phyloP scores from a whole-genome alignment of 2,888 invertebrate species.

The Amaurobius ferox region DNA sequence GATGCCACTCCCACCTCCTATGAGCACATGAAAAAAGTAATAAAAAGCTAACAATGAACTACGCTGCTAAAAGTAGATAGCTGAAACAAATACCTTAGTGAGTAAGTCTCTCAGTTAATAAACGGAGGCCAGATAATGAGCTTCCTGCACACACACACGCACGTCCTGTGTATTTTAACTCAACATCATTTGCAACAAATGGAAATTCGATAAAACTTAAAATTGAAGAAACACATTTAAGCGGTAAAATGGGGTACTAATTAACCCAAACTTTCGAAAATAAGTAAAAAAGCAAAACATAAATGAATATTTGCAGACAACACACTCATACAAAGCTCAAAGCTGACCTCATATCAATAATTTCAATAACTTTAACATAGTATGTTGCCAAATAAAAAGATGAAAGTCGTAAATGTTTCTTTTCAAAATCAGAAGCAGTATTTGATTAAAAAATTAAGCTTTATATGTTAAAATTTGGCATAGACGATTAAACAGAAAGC shows the following conservation, averaged over 20 bases:
- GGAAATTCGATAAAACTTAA: conserved; percentile 16
- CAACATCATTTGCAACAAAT: conserved; percentile 35
- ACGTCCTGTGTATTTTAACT: conserved; percentile 64
- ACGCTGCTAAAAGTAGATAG: conserved; percentile 28
- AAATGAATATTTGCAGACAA: conserved; percentile 52
- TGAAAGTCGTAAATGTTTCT: background rate
- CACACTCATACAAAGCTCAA: conserved; percentile 61
- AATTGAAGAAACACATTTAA: conserved; percentile 29
- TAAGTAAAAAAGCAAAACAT: conserved; percentile 39
- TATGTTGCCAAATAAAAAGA: conserved; percentile 9
- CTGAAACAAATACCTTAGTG: conserved; percentile 56
- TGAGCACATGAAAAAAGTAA: conserved; percentile 7
- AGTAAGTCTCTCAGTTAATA: conserved; percentile 61
- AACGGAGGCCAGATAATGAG: conserved; percentile 61
- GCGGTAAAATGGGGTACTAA: background rate
- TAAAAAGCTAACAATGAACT: conserved; percentile 12
- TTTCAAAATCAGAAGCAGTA: too few species aligned
- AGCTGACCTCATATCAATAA: conserved; percentile 71
- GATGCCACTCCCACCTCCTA: conserved; percentile 61
- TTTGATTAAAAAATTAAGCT: too few species aligned
- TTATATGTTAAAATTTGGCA: too few species aligned
- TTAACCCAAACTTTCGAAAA: conserved; percentile 28
- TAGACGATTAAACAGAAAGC: too few species aligned
- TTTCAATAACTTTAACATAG: conserved; percentile 56
- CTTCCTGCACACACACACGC: conserved; percentile 65